phyloP scores from a whole-genome alignment of 1,140 invertebrate species.

The Drosophila pallidifrons region DNA sequence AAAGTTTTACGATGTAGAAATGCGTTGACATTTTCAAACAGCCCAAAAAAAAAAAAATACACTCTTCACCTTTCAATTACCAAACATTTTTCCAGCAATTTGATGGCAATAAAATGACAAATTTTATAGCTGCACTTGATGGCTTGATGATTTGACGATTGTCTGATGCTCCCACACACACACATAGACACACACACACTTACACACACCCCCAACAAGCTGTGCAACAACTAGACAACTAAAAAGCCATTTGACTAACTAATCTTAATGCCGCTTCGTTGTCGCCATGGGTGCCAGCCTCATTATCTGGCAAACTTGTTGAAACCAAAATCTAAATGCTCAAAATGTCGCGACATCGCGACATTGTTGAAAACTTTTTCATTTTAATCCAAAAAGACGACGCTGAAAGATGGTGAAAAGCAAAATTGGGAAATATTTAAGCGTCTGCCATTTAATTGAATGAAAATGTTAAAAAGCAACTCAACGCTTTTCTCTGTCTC shows the following conservation, averaged over 20 bases:
- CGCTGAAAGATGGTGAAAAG: constrained; percentile 19
- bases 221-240: constrained; percentile 45
- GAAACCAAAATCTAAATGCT: constrained; percentile 10
- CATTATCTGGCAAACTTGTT: constrained; percentile 16
- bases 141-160: constrained; percentile 56
- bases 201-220: not conserved
- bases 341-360: constrained; percentile 36
- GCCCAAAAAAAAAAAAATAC: not conserved
- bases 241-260: constrained; percentile 65
- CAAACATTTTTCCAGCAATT: constrained; percentile 40
- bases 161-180: constrained; percentile 28
- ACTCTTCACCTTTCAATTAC: constrained; percentile 44
- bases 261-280: constrained; percentile 56
- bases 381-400: constrained; percentile 49
- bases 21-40: constrained; percentile 21
- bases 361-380: constrained; percentile 61
- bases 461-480: constrained; percentile 48
- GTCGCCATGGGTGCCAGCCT: constrained; percentile 14
- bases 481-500: not conserved
- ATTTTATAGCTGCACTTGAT: constrained; percentile 53
- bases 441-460: constrained; percentile 65
- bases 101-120: constrained; percentile 42
- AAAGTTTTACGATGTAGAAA: constrained; percentile 12
- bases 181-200: constrained; percentile 14
- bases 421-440: constrained; percentile 47